These are phyloP conservation scores for Saturnia japonica DNA, from an alignment of 2,888 invertebrate species.

Conservation along the genomic window DNA sequence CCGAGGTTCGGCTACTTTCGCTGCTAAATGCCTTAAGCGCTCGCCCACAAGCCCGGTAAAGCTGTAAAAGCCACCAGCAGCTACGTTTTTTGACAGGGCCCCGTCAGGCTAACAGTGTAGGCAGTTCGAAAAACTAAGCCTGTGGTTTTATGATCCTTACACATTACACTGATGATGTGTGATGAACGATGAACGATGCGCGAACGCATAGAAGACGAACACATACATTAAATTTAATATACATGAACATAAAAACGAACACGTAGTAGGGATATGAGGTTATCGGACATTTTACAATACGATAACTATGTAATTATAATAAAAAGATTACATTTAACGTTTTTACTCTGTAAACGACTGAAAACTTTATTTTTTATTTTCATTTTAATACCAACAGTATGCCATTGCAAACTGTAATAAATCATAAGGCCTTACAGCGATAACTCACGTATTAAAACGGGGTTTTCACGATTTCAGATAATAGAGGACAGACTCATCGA, in stretches of 20 bases:
- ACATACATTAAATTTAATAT: too few species aligned
- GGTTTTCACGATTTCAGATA: not conserved
- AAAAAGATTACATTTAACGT: conserved; percentile 10
- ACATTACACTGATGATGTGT: too few species aligned
- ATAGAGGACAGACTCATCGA: too few species aligned
- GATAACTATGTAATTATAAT: conserved; percentile 7
- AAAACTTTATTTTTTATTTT: not conserved
- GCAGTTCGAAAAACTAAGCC: too few species aligned
- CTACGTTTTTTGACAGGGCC: too few species aligned
- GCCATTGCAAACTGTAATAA: not conserved
- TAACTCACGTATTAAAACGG: conserved; percentile 8
- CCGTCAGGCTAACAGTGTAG: too few species aligned
- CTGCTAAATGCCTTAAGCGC: too few species aligned
- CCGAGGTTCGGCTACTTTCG: too few species aligned
- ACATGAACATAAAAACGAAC: too few species aligned
- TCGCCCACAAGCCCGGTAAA: too few species aligned
- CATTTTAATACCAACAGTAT: not conserved
- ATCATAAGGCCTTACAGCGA: not conserved
- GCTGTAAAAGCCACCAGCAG: too few species aligned
- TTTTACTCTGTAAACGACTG: not conserved
- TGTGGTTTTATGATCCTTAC: too few species aligned
- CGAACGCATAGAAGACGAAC: not conserved
- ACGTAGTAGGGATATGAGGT: conserved; percentile 1
- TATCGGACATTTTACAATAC: conserved; percentile 4
- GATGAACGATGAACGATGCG: not conserved